Evolutionary conservation across 2,888 invertebrate genomes (phyloP).

Genomic region (Eristalinus sepulchralis): DNA sequence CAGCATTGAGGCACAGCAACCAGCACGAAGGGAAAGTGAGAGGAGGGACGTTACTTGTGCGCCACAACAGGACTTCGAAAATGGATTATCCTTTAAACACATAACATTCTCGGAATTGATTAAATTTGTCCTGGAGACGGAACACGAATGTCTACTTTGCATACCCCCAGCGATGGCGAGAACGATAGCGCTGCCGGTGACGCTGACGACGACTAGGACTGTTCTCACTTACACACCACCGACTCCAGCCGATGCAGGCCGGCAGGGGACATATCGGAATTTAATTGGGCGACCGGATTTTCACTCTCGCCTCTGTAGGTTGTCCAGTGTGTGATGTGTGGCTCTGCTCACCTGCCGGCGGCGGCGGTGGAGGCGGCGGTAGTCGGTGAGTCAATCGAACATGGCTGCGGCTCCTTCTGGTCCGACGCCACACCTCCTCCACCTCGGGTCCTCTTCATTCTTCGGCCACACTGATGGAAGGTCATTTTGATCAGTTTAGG

Average conservation of each 20-base stretch:
- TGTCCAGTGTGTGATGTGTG: neutral
- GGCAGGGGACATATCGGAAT: conserved; percentile 33
- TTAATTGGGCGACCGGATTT: conserved; percentile 44
- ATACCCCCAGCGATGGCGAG: conserved; percentile 7
- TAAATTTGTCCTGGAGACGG: conserved; percentile 64
- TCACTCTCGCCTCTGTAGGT: neutral
- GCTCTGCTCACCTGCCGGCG: conserved; percentile 14
- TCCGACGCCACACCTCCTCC: neutral
- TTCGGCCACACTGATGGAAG: conserved; percentile 17
- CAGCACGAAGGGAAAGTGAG: neutral
- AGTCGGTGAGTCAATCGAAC: neutral
- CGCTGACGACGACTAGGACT: conserved; percentile 8
- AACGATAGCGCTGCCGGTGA: neutral
- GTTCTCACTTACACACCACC: conserved; percentile 32
- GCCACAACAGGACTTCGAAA: conserved; percentile 55
- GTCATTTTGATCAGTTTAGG: conserved; percentile 47
- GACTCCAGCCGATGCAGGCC: neutral
- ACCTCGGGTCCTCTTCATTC: neutral
- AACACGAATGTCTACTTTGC: conserved; percentile 63
- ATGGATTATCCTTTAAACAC: conserved; percentile 67
- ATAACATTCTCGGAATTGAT: conserved; percentile 68
- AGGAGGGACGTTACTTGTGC: conserved; percentile 36
- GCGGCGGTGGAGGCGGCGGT: conserved; percentile 10
- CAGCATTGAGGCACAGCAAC: neutral
- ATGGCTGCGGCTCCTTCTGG: neutral